Evolutionary conservation across 2,888 invertebrate species (phyloP).

Genomic region (Leptopilina drosophilae): DNA sequence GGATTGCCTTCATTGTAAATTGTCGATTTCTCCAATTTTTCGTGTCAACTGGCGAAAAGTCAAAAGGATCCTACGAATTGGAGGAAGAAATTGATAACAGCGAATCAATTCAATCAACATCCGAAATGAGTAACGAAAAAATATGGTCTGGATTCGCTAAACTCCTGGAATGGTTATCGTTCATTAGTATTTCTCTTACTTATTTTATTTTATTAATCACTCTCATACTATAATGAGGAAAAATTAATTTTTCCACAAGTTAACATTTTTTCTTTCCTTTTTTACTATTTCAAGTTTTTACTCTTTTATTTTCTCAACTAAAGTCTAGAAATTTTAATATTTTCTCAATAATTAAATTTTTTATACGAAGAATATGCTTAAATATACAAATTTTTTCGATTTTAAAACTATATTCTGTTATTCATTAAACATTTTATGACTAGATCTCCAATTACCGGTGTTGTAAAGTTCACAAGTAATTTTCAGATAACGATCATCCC

Average conservation of each 20-base stretch:
- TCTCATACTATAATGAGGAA: slow-evolving; percentile 51
- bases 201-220: slow-evolving; percentile 65
- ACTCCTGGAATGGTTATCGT: slow-evolving; percentile 68
- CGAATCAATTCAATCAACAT: slow-evolving; percentile 30
- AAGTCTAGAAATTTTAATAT: too few relatives aligned
- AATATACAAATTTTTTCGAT: too few relatives aligned
- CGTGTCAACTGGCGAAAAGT: slow-evolving; percentile 55
- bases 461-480: background rate
- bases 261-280: too few relatives aligned
- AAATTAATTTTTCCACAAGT: too few relatives aligned
- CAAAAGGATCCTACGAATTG: slow-evolving; percentile 47
- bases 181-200: slow-evolving; percentile 59
- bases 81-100: slow-evolving; percentile 56
- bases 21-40: slow-evolving; percentile 65
- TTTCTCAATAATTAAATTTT: too few relatives aligned
- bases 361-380: too few relatives aligned
- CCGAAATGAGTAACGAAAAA: slow-evolving; percentile 49
- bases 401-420: background rate
- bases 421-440: background rate
- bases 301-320: too few relatives aligned
- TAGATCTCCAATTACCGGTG: background rate
- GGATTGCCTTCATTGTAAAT: slow-evolving; percentile 63
- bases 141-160: slow-evolving; percentile 68
- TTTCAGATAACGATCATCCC: slow-evolving; percentile 16
- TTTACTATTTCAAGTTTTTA: too few relatives aligned